Evolutionary conservation across 2,797 vertebrate species (phyloP).

Genomic region (Atherinosoma microstoma): DNA sequence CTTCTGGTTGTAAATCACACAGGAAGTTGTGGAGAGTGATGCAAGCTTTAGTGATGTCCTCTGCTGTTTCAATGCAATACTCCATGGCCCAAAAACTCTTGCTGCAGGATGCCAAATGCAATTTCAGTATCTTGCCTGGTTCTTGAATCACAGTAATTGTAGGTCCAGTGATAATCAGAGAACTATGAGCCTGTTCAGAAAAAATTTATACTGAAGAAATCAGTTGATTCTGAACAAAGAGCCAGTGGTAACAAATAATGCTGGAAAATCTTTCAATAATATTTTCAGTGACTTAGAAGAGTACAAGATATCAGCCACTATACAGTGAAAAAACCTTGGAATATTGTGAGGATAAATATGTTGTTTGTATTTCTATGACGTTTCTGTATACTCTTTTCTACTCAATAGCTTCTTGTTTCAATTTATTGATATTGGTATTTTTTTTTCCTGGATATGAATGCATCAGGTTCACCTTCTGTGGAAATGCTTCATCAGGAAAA

Average conservation of each 20-base stretch:
- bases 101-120: background rate
- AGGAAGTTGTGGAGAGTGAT: background rate
- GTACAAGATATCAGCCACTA: no score
- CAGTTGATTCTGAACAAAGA: no score
- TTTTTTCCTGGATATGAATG: background rate
- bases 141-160: background rate
- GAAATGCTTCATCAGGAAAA: background rate
- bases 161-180: background rate
- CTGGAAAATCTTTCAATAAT: no score
- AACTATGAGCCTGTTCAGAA: background rate
- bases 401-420: no score
- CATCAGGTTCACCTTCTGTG: background rate
- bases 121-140: background rate
- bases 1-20: background rate
- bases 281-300: no score
- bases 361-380: no score
- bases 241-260: no score
- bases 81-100: background rate
- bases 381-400: no score
- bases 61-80: background rate
- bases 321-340: no score
- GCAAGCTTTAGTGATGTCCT: background rate
- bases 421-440: background rate
- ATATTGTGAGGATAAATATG: no score
- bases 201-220: no score